Evolutionary conservation across 2,113 vertebrate genomes (phyloP).

Genomic region (Perognathus longimembris): DNA sequence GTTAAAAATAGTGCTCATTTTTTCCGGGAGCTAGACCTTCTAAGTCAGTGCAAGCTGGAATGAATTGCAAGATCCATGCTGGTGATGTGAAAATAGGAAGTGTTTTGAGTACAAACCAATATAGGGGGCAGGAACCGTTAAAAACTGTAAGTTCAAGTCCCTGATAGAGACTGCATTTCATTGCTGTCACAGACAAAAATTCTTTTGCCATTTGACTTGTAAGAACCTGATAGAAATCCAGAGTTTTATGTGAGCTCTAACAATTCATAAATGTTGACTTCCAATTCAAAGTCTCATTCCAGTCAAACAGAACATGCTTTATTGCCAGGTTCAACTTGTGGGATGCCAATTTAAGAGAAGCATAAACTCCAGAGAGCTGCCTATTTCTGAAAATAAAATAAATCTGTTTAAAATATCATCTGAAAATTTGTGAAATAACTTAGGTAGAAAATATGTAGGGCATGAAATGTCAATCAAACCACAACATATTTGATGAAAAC

Average conservation of each 20-base stretch:
- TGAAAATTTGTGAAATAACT: neutral
- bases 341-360: neutral
- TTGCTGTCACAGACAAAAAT: neutral
- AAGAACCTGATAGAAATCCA: neutral
- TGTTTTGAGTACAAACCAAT: neutral
- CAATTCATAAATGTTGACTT: slow-evolving; percentile 5
- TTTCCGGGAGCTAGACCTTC: neutral
- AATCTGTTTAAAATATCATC: neutral
- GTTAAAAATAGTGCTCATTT: neutral
- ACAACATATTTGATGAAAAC: slow-evolving; percentile 8
- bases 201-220: neutral
- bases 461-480: neutral
- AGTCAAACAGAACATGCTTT: neutral
- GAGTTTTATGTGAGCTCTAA: neutral
- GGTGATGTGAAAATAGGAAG: neutral
- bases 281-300: neutral
- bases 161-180: neutral
- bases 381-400: neutral
- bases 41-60: neutral
- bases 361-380: neutral
- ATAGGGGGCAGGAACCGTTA: too few relatives aligned
- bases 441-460: neutral
- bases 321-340: neutral
- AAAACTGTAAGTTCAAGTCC: neutral
- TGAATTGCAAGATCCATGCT: neutral